phyloP scores from a whole-genome alignment of 2,113 vertebrate genomes.

The Phoxinus phoxinus region DNA sequence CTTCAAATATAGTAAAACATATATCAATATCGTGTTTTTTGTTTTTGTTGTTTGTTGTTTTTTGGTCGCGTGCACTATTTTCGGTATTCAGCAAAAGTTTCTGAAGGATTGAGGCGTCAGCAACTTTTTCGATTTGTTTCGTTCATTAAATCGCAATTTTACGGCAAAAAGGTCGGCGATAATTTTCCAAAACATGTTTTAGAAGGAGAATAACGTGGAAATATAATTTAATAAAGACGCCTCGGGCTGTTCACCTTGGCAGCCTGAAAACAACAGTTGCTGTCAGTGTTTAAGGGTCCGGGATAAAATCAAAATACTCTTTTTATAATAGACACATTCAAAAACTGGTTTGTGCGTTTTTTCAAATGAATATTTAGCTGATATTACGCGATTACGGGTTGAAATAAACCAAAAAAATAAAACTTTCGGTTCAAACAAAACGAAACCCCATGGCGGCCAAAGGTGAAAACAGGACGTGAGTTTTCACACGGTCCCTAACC shows the following conservation, averaged over 20 bases:
- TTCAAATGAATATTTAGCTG: no score
- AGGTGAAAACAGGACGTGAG: background rate
- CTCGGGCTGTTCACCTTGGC: slow-evolving; percentile 60
- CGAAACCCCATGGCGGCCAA: background rate
- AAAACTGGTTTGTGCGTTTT: background rate
- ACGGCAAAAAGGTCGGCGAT: background rate
- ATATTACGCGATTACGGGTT: background rate
- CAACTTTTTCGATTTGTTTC: background rate
- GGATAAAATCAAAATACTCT: slow-evolving; percentile 16
- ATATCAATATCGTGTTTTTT: no score
- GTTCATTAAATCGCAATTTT: background rate
- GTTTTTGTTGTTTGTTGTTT: no score
- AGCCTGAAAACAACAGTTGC: slow-evolving; percentile 61
- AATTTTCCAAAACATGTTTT: background rate
- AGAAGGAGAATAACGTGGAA: background rate
- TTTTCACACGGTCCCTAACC: slow-evolving; percentile 64
- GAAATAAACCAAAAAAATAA: background rate
- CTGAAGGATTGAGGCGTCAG: background rate
- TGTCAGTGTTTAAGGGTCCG: slow-evolving; percentile 60
- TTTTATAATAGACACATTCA: background rate
- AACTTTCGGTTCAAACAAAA: slow-evolving; percentile 20
- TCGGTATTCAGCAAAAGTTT: no score
- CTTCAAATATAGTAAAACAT: no score
- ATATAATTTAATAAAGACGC: slow-evolving; percentile 30
- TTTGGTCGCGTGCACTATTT: background rate